Conservation (phyloP, 2,888 invertebrate genomes). For the Microctonus hyperodae region DNA sequence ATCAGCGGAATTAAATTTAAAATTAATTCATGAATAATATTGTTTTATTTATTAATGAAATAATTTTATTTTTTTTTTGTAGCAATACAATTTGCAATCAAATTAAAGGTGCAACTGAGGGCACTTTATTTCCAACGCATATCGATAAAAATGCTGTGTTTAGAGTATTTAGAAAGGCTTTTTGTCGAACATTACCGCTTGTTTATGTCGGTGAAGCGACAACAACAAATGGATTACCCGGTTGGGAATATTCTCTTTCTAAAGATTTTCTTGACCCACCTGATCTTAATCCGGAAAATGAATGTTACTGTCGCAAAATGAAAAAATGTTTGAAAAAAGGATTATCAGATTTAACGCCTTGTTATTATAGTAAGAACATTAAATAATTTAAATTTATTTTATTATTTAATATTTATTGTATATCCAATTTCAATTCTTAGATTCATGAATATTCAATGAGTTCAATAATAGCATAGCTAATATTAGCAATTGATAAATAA, state of each 20-base stretch:
- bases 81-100: slow-evolving; percentile 72
- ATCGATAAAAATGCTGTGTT: slow-evolving; percentile 68
- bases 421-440: background rate
- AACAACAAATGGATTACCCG: slow-evolving; percentile 66
- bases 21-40: too few species aligned
- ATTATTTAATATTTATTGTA: background rate
- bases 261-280: slow-evolving; percentile 69
- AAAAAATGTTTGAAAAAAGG: slow-evolving; percentile 69
- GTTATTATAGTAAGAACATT: slow-evolving; percentile 72
- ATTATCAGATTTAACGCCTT: slow-evolving; percentile 73
- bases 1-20: background rate
- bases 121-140: slow-evolving; percentile 73
- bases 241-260: slow-evolving; percentile 69
- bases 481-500: slow-evolving; percentile 1
- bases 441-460: slow-evolving; percentile 33
- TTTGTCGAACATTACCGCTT: slow-evolving; percentile 76
- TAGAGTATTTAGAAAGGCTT: slow-evolving; percentile 74
- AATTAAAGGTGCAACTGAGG: slow-evolving; percentile 75
- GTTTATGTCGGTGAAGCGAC: slow-evolving; percentile 59
- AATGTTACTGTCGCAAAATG: slow-evolving; percentile 69
- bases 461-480: slow-evolving; percentile 30
- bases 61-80: slow-evolving; percentile 28
- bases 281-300: slow-evolving; percentile 67
- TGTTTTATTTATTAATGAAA: background rate
- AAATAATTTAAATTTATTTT: background rate